phyloP scores from a whole-genome alignment of 1,140 invertebrate genomes.

The Solen grandis region DNA sequence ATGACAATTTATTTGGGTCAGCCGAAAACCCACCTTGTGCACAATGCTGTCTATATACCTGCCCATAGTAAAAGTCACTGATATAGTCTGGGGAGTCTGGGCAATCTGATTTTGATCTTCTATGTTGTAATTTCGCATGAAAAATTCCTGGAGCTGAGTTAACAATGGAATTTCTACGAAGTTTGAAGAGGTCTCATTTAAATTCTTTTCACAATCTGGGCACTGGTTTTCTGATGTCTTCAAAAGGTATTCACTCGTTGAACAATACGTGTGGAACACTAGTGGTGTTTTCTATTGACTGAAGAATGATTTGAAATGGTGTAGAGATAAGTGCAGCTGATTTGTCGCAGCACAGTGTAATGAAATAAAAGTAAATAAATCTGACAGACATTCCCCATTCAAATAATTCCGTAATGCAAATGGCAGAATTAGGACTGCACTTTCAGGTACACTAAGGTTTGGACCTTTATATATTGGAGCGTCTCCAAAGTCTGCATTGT shows the following conservation, averaged over 20 bases:
- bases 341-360: conserved; percentile 9
- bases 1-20: conserved; percentile 6
- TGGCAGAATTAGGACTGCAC: conserved; percentile 3
- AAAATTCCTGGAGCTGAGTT: conserved; percentile 24
- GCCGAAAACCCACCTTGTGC: conserved; percentile 11
- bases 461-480: conserved; percentile 6
- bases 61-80: conserved; percentile 38
- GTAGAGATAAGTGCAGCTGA: neutral
- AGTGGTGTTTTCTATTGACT: neutral
- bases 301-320: conserved; percentile 1
- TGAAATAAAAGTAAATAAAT: neutral
- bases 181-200: conserved; percentile 4
- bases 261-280: neutral
- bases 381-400: neutral
- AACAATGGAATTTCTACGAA: no score
- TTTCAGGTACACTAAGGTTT: neutral
- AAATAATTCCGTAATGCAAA: neutral
- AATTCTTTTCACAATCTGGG: neutral
- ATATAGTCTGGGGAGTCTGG: conserved; percentile 8
- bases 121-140: conserved; percentile 18
- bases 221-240: neutral
- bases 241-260: neutral
- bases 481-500: neutral
- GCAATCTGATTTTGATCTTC: neutral
- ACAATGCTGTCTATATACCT: conserved; percentile 19